Conservation (phyloP, 2,888 invertebrate species). For the Acrobasis repandana region DNA sequence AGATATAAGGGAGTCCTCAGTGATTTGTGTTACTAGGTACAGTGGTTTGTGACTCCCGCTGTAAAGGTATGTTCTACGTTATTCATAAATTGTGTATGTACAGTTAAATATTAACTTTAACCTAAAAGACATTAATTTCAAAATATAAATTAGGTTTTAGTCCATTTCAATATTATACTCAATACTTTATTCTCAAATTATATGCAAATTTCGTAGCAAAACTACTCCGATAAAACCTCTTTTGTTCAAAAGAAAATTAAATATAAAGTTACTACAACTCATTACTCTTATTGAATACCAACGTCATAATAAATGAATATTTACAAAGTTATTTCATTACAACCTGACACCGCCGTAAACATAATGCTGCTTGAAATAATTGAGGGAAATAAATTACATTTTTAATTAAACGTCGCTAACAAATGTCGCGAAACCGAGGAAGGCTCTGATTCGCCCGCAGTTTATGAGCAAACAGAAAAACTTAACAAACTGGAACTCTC, state of each 20-base stretch:
- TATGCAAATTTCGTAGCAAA: too few species aligned
- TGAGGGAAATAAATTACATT: conserved; percentile 38
- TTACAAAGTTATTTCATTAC: conserved; percentile 4
- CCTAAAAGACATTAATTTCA: too few species aligned
- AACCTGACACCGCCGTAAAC: conserved; percentile 12
- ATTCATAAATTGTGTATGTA: not conserved
- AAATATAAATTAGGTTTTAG: too few species aligned
- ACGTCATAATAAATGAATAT: not conserved
- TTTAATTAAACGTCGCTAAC: conserved; percentile 46
- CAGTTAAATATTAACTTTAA: too few species aligned
- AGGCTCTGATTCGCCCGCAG: conserved; percentile 37
- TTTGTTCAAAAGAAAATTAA: not conserved
- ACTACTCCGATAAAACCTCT: too few species aligned
- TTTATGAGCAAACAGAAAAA: conserved; percentile 43
- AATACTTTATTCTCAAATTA: too few species aligned
- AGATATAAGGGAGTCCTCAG: conserved; percentile 42
- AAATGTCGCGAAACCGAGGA: conserved; percentile 36
- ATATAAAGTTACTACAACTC: not conserved
- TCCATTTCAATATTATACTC: too few species aligned
- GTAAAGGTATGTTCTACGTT: not conserved
- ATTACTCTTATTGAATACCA: not conserved
- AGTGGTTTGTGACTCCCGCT: not conserved
- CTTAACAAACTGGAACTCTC: conserved; percentile 47
- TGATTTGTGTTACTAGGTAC: conserved; percentile 57
- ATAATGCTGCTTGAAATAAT: conserved; percentile 23